These are phyloP conservation scores for Drosophila rellima DNA, from an alignment of 2,888 invertebrate species.

Conservation along the genomic window DNA sequence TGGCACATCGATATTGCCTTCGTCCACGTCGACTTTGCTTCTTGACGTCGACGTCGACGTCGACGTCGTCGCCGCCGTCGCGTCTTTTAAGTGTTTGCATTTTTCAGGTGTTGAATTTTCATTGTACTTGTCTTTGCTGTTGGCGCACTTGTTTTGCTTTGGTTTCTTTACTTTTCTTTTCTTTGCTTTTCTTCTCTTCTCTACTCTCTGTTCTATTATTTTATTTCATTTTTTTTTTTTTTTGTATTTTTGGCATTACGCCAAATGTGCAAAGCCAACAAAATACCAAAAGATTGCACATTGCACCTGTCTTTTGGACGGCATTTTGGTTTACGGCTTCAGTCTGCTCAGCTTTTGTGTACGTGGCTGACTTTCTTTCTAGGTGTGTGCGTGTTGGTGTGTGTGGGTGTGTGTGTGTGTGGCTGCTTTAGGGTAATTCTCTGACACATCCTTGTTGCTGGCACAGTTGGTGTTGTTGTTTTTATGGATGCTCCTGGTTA, in stretches of 20 bases:
- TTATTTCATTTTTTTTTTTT: conserved; percentile 10
- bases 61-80: conserved; percentile 20
- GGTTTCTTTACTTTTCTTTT: conserved; percentile 25
- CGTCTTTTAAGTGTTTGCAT: conserved; percentile 80
- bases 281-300: conserved; percentile 81
- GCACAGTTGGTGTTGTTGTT: conserved; percentile 31
- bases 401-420: conserved; percentile 27
- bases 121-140: conserved; percentile 76
- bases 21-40: conserved; percentile 37
- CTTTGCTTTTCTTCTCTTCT: conserved; percentile 5
- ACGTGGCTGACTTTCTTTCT: conserved; percentile 32
- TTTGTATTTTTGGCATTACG: conserved; percentile 79
- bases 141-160: conserved; percentile 71
- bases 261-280: conserved; percentile 84
- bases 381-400: conserved; percentile 25
- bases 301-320: conserved; percentile 75
- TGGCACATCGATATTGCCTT: conserved; percentile 57
- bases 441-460: conserved; percentile 59
- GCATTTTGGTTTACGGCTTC: conserved; percentile 68
- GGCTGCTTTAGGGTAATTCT: conserved; percentile 52
- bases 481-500: conserved; percentile 34
- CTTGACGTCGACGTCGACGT: conserved; percentile 21
- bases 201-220: neutral
- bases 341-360: conserved; percentile 56
- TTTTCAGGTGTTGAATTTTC: conserved; percentile 80